phyloP scores from a whole-genome alignment of 1,140 invertebrate species.

The Caenorhabditis inopinata region DNA sequence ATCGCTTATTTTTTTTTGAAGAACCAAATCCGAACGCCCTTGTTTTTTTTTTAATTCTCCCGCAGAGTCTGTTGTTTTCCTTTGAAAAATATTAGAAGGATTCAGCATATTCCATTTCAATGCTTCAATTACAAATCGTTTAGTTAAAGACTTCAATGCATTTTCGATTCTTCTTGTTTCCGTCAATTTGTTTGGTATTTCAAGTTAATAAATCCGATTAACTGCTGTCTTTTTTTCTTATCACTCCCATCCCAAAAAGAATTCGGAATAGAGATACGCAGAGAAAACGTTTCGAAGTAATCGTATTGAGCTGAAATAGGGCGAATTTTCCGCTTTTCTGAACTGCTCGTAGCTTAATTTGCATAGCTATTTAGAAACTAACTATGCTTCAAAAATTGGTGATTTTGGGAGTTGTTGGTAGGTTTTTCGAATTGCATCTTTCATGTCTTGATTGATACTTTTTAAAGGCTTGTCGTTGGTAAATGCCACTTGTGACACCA shows the following conservation, averaged over 20 bases:
- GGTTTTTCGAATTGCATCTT: neutral
- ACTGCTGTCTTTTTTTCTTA: neutral
- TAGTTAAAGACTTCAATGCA: too few relatives aligned
- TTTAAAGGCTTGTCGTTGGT: neutral
- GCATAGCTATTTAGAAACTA: neutral
- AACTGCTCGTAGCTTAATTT: neutral
- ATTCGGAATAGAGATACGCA: neutral
- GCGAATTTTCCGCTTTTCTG: neutral
- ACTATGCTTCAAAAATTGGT: neutral
- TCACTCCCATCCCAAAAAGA: neutral
- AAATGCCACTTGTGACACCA: constrained; percentile 16
- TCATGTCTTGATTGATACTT: neutral
- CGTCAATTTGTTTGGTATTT: too few relatives aligned
- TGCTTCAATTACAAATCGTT: too few relatives aligned
- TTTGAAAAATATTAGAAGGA: too few relatives aligned
- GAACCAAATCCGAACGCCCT: too few relatives aligned
- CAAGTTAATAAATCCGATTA: neutral
- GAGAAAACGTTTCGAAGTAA: neutral
- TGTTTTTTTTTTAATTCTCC: too few relatives aligned
- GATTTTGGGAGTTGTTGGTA: neutral
- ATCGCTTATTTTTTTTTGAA: too few relatives aligned
- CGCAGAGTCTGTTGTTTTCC: too few relatives aligned
- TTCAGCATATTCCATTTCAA: too few relatives aligned
- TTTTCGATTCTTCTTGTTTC: too few relatives aligned
- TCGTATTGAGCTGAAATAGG: neutral